phyloP scores from a whole-genome alignment of 2,888 invertebrate species.

The Drosophila subquinaria region DNA sequence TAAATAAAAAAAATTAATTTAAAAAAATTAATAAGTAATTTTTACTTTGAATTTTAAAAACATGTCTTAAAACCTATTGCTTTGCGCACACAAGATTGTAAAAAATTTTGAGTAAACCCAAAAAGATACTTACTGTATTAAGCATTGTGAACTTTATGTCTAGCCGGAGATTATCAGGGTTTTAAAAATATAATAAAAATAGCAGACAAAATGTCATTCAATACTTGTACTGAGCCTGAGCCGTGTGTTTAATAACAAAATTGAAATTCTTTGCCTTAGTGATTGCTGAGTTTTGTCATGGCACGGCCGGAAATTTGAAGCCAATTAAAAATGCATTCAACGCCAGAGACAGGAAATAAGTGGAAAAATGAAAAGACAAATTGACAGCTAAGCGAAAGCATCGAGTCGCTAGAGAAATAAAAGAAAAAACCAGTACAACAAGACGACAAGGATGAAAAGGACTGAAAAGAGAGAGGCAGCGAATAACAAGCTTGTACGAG shows the following conservation, averaged over 20 bases:
- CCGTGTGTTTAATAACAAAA: constrained; percentile 54
- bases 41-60: no score
- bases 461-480: constrained; percentile 8
- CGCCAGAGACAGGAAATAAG: constrained; percentile 63
- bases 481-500: constrained; percentile 9
- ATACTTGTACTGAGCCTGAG: constrained; percentile 20
- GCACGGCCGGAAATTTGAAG: constrained; percentile 63
- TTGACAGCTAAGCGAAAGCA: constrained; percentile 58
- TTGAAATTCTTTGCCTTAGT: constrained; percentile 46
- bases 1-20: no score
- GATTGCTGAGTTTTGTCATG: constrained; percentile 32
- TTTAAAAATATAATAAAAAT: no score
- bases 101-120: no score
- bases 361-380: constrained; percentile 55
- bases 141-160: neutral
- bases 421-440: neutral
- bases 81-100: no score
- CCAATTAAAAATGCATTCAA: constrained; percentile 74
- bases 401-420: constrained; percentile 24
- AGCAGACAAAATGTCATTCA: neutral
- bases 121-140: neutral
- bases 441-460: constrained; percentile 7
- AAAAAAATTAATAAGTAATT: no score
- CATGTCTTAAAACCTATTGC: no score
- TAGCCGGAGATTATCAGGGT: neutral